A percentile compares a stretch with the other conserved stretches of the same genome.
These are phyloP conservation scores for Gambusia yucatana DNA, from an alignment of 2,797 vertebrate species.

Conservation along the genomic window DNA sequence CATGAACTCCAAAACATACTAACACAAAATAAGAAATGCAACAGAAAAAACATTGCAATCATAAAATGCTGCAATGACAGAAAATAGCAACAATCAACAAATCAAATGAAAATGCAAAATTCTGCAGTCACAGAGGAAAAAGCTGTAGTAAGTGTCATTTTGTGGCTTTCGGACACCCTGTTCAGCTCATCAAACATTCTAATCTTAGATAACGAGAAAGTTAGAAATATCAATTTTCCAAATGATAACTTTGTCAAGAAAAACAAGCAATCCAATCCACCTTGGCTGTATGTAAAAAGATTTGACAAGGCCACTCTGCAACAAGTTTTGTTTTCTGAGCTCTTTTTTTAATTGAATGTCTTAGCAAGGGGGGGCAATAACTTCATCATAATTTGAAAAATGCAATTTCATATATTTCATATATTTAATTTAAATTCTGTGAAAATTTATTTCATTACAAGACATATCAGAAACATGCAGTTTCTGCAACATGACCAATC, in stretches of 20 bases:
- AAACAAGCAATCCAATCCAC: neutral
- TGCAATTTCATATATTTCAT: neutral
- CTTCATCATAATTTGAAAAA: neutral
- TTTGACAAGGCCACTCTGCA: neutral
- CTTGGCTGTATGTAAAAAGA: neutral
- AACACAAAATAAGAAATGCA: too few relatives aligned
- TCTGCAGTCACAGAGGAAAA: too few relatives aligned
- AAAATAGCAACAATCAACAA: too few relatives aligned
- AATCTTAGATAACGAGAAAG: neutral
- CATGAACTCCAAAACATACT: too few relatives aligned
- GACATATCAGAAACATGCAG: constrained; percentile 25
- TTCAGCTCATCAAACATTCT: neutral
- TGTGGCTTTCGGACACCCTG: too few relatives aligned
- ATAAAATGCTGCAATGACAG: too few relatives aligned
- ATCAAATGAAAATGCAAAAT: too few relatives aligned
- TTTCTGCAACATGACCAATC: constrained; percentile 6
- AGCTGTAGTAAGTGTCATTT: too few relatives aligned
- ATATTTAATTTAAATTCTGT: constrained; percentile 18
- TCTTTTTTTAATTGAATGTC: neutral
- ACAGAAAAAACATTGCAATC: too few relatives aligned
- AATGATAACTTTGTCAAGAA: neutral
- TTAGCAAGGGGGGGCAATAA: neutral
- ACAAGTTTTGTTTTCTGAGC: neutral
- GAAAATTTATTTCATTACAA: constrained; percentile 30
- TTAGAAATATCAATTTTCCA: neutral